Percentiles rank a stretch among this genome's conserved stretches.
phyloP scores from a whole-genome alignment of 2,888 invertebrate genomes.

The Nymphalis c-album region DNA sequence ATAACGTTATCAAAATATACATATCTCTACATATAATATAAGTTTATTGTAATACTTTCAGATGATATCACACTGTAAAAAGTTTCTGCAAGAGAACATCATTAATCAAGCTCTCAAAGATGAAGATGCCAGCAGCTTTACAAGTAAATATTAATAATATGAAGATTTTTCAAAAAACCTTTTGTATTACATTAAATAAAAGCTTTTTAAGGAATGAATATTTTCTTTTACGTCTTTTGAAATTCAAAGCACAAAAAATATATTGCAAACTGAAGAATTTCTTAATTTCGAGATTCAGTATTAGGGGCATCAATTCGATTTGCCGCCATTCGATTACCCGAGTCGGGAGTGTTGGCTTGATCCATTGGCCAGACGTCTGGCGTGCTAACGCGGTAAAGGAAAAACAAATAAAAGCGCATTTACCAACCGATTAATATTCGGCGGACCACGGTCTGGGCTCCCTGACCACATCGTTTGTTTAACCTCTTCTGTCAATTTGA shows the following conservation, averaged over 20 bases:
- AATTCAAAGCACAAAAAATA: background rate
- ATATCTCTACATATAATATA: background rate
- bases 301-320: constrained; percentile 23
- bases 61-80: constrained; percentile 62
- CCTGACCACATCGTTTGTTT: constrained; percentile 79
- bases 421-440: constrained; percentile 77
- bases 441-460: constrained; percentile 58
- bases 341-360: constrained; percentile 43
- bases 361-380: constrained; percentile 45
- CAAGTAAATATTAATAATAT: constrained; percentile 20
- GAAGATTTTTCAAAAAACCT: background rate
- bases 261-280: constrained; percentile 7
- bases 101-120: constrained; percentile 44
- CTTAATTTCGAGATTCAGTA: constrained; percentile 14
- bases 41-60: constrained; percentile 45
- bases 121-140: constrained; percentile 30
- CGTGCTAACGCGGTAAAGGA: constrained; percentile 52
- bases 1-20: no score
- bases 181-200: background rate
- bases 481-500: constrained; percentile 82
- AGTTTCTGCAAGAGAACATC: constrained; percentile 60
- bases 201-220: background rate
- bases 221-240: background rate
- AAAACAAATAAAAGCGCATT: constrained; percentile 78
- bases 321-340: constrained; percentile 28